phyloP scores from a whole-genome alignment of 53 echinoderm and acorn worm genomes.

The Zoroaster sp. region DNA sequence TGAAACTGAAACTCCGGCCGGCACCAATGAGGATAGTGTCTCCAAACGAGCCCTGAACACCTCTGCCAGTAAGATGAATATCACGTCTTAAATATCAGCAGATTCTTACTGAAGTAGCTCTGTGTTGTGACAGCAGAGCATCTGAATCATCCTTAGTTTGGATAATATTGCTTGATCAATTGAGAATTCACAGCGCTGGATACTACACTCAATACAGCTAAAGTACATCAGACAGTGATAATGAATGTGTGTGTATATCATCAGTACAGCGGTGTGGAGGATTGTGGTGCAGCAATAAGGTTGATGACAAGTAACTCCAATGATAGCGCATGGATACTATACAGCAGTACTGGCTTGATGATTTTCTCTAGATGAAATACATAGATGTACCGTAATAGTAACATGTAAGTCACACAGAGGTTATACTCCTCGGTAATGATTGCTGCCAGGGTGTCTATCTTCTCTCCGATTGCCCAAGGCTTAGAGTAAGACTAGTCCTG shows the following conservation, averaged over 20 bases:
- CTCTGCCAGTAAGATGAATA: neutral
- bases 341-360: neutral
- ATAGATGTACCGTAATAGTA: too few relatives aligned
- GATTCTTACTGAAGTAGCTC: neutral
- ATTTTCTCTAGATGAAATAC: too few relatives aligned
- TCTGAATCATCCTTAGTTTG: neutral
- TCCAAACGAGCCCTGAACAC: neutral
- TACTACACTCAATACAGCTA: neutral
- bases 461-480: too few relatives aligned
- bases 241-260: neutral
- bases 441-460: too few relatives aligned
- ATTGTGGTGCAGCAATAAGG: neutral
- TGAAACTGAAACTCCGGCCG: neutral
- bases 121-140: conserved; percentile 20
- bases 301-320: neutral
- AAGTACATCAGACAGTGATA: neutral
- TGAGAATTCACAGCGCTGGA: neutral
- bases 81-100: neutral
- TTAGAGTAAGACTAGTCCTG: too few relatives aligned
- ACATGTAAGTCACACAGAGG: too few relatives aligned
- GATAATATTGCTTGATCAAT: neutral
- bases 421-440: too few relatives aligned
- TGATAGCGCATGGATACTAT: neutral
- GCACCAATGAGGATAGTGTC: neutral
- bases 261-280: neutral